Evolutionary conservation across 2,113 vertebrate genomes (phyloP).

Genomic region (Gymnogyps californianus): DNA sequence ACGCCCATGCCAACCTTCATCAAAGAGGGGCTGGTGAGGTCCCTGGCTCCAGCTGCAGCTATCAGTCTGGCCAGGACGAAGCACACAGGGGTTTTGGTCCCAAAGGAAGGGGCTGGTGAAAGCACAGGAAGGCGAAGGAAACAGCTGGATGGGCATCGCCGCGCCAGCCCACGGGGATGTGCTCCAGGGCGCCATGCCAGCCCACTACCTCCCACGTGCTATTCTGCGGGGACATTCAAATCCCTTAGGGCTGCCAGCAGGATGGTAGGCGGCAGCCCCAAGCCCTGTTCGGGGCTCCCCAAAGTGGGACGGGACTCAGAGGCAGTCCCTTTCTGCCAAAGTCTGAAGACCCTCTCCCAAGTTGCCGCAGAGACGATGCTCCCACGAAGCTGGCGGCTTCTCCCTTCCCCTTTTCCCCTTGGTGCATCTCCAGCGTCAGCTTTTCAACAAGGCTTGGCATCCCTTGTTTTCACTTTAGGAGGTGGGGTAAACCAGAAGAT

Average conservation of each 20-base stretch:
- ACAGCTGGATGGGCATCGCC: not conserved
- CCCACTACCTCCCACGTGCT: fast-evolving
- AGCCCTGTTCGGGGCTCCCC: not conserved
- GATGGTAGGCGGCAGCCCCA: not conserved
- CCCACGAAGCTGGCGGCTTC: not conserved
- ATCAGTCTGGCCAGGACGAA: not conserved
- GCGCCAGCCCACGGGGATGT: fast-evolving
- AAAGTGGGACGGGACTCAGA: fast-evolving
- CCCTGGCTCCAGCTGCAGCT: not conserved
- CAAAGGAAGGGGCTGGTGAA: slow-evolving; percentile 30
- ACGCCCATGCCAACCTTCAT: not conserved
- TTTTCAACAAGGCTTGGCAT: not conserved
- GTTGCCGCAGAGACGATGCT: not conserved
- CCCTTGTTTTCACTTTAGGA: not conserved
- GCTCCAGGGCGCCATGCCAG: not conserved
- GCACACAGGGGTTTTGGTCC: fast-evolving
- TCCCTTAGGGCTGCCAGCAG: not conserved
- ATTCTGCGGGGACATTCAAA: not conserved
- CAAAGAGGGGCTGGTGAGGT: not conserved
- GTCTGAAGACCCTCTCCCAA: not conserved
- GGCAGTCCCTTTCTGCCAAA: not conserved
- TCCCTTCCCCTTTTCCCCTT: not conserved
- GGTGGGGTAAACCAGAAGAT: not conserved
- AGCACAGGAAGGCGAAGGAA: slow-evolving; percentile 6
- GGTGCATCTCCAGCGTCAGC: fast-evolving